Evolutionary conservation across 2,797 vertebrate genomes (phyloP).

Genomic region (Ctenochaetus hawaiiensis): DNA sequence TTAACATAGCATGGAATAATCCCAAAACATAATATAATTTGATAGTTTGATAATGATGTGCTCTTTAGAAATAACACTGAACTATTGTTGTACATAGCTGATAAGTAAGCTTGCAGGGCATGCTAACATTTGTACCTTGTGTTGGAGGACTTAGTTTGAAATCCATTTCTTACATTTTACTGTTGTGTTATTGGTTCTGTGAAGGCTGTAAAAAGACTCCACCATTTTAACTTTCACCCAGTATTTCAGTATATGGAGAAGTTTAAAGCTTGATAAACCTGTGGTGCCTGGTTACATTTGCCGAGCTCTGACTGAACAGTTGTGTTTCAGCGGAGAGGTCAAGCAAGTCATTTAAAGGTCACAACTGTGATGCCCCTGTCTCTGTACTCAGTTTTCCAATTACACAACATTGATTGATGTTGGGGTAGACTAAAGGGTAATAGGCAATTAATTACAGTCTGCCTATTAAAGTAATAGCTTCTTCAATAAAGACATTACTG

Average conservation of each 20-base stretch:
- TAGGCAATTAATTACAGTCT: conserved; percentile 21
- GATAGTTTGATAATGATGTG: too few species aligned
- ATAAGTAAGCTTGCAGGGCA: too few species aligned
- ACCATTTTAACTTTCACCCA: too few species aligned
- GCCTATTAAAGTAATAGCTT: conserved; percentile 20
- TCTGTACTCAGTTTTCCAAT: conserved; percentile 21
- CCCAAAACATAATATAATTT: too few species aligned
- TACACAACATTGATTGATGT: conserved; percentile 17
- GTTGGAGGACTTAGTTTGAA: neutral
- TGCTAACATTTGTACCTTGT: neutral
- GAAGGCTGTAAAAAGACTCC: too few species aligned
- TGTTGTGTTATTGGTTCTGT: neutral
- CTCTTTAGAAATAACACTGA: neutral
- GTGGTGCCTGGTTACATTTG: neutral
- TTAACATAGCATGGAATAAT: too few species aligned
- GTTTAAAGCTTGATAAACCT: neutral
- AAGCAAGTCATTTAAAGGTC: neutral
- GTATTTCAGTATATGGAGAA: too few species aligned
- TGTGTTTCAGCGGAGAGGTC: conserved; percentile 4
- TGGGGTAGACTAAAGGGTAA: conserved; percentile 9
- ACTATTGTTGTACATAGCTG: too few species aligned
- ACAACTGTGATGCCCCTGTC: neutral
- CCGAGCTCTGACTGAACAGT: neutral
- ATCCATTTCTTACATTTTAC: neutral
- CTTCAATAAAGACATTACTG: conserved; percentile 18